Conservation (phyloP, 2,113 vertebrate genomes). For the Podarcis muralis region DNA sequence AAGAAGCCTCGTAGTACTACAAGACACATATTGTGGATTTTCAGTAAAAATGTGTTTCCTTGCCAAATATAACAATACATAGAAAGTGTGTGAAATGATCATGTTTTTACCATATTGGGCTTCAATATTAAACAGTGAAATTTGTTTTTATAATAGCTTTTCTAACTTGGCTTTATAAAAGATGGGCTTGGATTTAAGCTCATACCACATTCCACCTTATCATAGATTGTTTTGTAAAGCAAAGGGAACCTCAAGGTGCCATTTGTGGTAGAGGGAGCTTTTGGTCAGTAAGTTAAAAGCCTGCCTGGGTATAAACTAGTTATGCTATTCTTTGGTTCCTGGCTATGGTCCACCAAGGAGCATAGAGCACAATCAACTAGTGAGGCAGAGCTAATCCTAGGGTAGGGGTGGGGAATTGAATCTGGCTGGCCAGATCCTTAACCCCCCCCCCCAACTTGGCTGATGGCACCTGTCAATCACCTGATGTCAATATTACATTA, state of each 20-base stretch:
- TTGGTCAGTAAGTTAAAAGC: neutral
- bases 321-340: neutral
- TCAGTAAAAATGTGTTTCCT: neutral
- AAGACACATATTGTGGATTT: neutral
- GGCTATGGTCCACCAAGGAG: neutral
- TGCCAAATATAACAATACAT: neutral
- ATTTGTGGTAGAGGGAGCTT: neutral
- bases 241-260: neutral
- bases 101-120: neutral
- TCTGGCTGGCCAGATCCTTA: no score
- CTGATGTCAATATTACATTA: no score
- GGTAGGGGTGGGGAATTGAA: no score
- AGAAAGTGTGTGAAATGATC: neutral
- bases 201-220: neutral
- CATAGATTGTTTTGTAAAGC: neutral
- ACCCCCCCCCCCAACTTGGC: no score
- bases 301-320: neutral
- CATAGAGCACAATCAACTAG: neutral
- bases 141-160: neutral
- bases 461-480: no score
- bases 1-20: neutral
- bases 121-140: neutral
- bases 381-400: no score
- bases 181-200: neutral
- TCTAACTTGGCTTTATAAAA: neutral